Evolutionary conservation across 2,888 invertebrate species (phyloP).

Genomic region (Trissolcus japonicus): DNA sequence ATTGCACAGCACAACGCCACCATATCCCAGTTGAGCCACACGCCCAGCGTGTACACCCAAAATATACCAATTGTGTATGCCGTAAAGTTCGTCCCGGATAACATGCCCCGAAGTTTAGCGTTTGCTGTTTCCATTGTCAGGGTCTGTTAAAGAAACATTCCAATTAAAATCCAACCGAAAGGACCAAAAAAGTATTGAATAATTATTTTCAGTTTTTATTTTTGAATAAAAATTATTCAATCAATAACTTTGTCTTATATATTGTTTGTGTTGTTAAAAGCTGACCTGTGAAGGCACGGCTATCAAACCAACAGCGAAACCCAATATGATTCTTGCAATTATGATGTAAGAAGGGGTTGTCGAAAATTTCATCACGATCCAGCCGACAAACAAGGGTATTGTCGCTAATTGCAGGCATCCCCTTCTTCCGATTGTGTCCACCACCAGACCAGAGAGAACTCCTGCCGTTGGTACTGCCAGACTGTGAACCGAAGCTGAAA

Average conservation of each 20-base stretch:
- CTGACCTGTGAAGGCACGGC: slow-evolving; percentile 86
- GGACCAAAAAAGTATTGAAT: too few relatives aligned
- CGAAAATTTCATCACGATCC: slow-evolving; percentile 80
- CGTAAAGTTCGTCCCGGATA: slow-evolving; percentile 85
- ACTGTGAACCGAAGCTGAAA: slow-evolving; percentile 85
- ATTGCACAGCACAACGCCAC: slow-evolving; percentile 82
- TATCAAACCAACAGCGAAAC: slow-evolving; percentile 84
- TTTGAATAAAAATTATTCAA: too few relatives aligned
- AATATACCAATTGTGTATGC: slow-evolving; percentile 87
- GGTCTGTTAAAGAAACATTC: slow-evolving; percentile 77
- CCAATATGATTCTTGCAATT: slow-evolving; percentile 83
- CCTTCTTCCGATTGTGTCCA: slow-evolving; percentile 84
- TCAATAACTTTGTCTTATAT: too few relatives aligned
- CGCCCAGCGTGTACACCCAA: slow-evolving; percentile 84
- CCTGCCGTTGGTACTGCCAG: slow-evolving; percentile 87
- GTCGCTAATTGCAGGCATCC: slow-evolving; percentile 82
- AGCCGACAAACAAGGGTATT: slow-evolving; percentile 83
- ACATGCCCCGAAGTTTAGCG: slow-evolving; percentile 82
- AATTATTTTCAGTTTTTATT: too few relatives aligned
- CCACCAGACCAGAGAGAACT: slow-evolving; percentile 83
- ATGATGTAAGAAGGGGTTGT: slow-evolving; percentile 79
- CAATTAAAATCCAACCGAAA: not conserved
- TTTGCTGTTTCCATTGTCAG: slow-evolving; percentile 87
- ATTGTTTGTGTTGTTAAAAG: slow-evolving; percentile 18
- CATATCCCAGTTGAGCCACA: slow-evolving; percentile 82